Base-by-base conservation (phyloP, 2,113 vertebrate genomes). In the Bucco capensis region DNA sequence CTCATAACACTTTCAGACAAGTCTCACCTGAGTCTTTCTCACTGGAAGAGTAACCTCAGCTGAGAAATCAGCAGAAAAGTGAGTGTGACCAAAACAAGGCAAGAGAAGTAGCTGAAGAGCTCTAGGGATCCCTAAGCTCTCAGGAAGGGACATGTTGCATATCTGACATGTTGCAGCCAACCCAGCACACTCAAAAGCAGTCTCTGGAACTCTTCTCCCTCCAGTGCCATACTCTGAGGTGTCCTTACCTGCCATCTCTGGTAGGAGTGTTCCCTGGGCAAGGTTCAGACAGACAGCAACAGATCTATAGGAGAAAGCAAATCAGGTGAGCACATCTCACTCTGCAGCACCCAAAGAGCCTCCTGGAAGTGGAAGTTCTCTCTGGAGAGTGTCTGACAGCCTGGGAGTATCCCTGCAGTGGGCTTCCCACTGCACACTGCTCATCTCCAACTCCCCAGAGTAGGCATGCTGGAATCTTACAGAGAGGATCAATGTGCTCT, bases 161-260 rank as follows among this genome's bases (percentile, higher is more conserved):
- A 37, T 30, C 72, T 70, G 75, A 38, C 10, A 40, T 0, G 0
- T 40, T 31, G n/a, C 49, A 89, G 35, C 46, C 62, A 40, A 9
- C 38, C 27, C 35, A 71, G n/a, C 16, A 24, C 0, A 24, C 10
- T 22, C 12, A 33, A 31, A 25, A 79, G 24, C 27, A 18, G 35
- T 7, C 19, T 15, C 46, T n/a, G 54, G 53, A 73, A 46, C 28
- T 13, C 1, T 65, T 50, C 33, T 64, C 44, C 57, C 50, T 30
- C 1, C 8, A 0, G 5, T 27, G 50, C 37, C 2, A 0, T 1
- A 4, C 22, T 54, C 19, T 30, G 30, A 57, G 60, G 28, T 24
- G 92, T 35, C 47, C 95, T 96, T 94, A 96, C 96, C 96, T 96
- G 96, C 93, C 96, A 97, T 96, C 60, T 69, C 58, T 77, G 2